Evolutionary conservation across 2,888 invertebrate genomes (phyloP), one percentile per base, ranked within the genome.

Genomic region (Cephus runcator): DNA sequence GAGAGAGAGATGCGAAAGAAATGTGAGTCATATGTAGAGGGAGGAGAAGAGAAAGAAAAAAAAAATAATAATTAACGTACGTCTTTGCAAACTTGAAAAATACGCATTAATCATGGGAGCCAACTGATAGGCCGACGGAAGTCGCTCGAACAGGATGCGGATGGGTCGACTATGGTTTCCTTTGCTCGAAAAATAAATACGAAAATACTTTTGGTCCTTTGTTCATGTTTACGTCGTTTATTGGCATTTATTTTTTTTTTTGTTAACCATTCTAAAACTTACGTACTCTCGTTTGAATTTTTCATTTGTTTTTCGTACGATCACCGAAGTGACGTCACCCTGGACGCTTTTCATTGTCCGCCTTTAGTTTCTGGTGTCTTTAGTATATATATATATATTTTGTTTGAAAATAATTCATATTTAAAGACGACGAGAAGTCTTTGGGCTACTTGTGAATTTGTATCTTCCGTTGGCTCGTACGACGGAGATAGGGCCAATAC

Each of bases 81-180:
- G 75, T 31, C 71, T 35, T 75, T 71, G 73, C 77, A 73, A 35
- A 78, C 73, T 69, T 56, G 68, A 76, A 71, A 34, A 68, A 79
- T 83, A 82, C 79, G 81, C 80, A 80, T 73, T 77, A 33, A 71
- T 30, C 31, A 85, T 87, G 89, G 87, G 88, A 90, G 90, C 88
- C 90, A 90, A 90, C 87, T 88, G 89, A 90, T 87, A 85, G 87
- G 86, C 87, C 84, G 85, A 81, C 84, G 85, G 87, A 86, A 88
- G 85, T 86, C 86, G 87, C 86, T 87, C 83, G 85, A 84, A 71
- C 71, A 31, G 31, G 71, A 71, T 56, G 56, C 56, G 56, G 9
- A 56, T 56, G 23, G 15, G 56, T 56, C 56, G 56, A 56, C 56
- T 23, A 23, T 15, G 23, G 56, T 56, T 56, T 56, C 56, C 56